Evolutionary conservation across 2,797 vertebrate genomes (phyloP).

Genomic region (Pseudochirops corinnae): DNA sequence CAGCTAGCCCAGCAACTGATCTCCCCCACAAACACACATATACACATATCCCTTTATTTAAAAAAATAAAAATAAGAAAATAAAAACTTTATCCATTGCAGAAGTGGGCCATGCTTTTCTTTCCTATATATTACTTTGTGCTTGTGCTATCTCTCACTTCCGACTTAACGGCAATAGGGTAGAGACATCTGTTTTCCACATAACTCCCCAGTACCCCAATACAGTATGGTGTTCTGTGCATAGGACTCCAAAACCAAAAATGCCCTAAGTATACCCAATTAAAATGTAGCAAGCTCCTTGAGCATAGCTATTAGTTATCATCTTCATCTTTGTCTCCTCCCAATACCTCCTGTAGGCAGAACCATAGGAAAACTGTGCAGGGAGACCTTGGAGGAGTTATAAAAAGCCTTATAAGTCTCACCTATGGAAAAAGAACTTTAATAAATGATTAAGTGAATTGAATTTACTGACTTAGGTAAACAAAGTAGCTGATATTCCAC

Average conservation of each 20-base stretch:
- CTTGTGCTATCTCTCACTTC: background rate
- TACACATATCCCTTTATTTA: background rate
- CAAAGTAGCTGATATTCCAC: background rate
- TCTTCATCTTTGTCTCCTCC: background rate
- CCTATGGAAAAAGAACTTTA: background rate
- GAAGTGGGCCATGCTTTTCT: background rate
- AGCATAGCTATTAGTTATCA: background rate
- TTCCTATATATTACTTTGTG: background rate
- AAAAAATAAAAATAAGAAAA: background rate
- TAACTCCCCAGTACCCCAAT: slow-evolving; percentile 23
- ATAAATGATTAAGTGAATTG: background rate
- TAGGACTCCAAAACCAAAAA: slow-evolving; percentile 4
- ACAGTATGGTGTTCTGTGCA: background rate
- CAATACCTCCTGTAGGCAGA: background rate
- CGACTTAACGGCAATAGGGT: background rate
- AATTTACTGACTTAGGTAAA: background rate
- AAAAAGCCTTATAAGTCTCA: background rate
- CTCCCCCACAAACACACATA: background rate
- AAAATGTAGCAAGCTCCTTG: background rate
- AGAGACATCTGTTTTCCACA: background rate
- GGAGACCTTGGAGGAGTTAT: background rate
- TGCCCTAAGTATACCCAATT: background rate
- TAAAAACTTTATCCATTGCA: background rate
- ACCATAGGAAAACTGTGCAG: background rate
- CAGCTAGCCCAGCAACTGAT: background rate